These are phyloP conservation scores for Aradophagus sp. DNA, from an alignment of 1,140 invertebrate species.

Conservation along the genomic window DNA sequence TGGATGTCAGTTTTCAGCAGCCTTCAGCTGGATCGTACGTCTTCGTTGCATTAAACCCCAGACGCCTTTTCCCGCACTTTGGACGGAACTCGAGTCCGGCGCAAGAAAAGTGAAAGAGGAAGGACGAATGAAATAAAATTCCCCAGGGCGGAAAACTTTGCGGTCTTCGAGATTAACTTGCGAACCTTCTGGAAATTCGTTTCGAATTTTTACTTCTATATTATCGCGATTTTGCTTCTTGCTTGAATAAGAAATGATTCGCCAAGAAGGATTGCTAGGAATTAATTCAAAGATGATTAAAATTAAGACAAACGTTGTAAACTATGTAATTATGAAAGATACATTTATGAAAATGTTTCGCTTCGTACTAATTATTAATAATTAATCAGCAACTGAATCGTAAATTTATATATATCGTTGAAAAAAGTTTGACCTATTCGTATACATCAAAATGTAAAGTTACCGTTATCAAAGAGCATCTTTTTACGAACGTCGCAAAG, in stretches of 20 bases:
- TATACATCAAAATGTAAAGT: too few relatives aligned
- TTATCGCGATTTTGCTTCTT: neutral
- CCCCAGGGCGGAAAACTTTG: slow-evolving; percentile 8
- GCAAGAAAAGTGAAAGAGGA: slow-evolving; percentile 11
- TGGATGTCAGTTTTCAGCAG: slow-evolving; percentile 34
- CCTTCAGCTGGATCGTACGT: slow-evolving; percentile 33
- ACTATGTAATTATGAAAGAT: too few relatives aligned
- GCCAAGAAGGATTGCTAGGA: too few relatives aligned
- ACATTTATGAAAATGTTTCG: too few relatives aligned
- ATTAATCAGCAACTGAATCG: neutral
- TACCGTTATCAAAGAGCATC: too few relatives aligned
- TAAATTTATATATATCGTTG: too few relatives aligned
- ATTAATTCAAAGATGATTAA: too few relatives aligned
- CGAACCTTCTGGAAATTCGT: neutral
- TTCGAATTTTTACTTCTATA: slow-evolving; percentile 6
- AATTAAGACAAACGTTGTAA: too few relatives aligned
- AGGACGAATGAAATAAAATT: slow-evolving; percentile 19
- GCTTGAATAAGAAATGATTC: too few relatives aligned
- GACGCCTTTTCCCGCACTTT: slow-evolving; percentile 24
- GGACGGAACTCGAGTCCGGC: slow-evolving; percentile 3
- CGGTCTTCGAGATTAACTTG: slow-evolving; percentile 10
- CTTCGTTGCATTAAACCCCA: slow-evolving; percentile 36
- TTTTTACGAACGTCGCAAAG: too few relatives aligned
- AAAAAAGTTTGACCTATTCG: too few relatives aligned
- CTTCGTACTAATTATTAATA: neutral